Evolutionary conservation across 2,113 vertebrate species (phyloP), one percentile per base, ranked within the genome.

Genomic region (Thamnophis sirtalis): DNA sequence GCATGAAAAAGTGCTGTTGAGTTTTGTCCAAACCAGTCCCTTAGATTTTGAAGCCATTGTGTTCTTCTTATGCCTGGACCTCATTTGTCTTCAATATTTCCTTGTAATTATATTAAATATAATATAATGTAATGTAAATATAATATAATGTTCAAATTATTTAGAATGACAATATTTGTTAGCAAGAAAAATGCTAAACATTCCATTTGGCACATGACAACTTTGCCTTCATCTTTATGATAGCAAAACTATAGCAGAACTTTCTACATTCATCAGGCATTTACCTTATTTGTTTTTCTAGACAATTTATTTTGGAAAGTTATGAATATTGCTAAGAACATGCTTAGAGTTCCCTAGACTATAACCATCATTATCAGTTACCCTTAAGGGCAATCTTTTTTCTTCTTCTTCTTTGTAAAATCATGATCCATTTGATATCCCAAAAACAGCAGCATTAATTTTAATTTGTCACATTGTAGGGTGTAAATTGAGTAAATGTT

Each of bases 401-500:
- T 97, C 97, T 96, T 97, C 90, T 96, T 97, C 90, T 48, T 53
- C 84, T 60, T 49, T 95, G 96, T 96, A 96, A 96, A 97, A 96
- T 95, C 96, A 96, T 97, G 97, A 98, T 95, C 97, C 97, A 96
- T 97, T 97, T 96, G 95, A 96, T 97, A 97, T 95, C 95, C 97
- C 96, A 95, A 98, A 97, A 97, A 97, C 95, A 97, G 97, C 94
- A 94, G 92, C 97, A 98, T 98, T 97, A 96, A 98, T 98, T 97
- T 96, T 98, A 97, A 98, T 98, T 98, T 98, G 97, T 97, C 97
- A 97, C 95, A 95, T 96, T 97, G 97, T 93, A 96, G 96, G 94
- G 95, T 96, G 95, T 97, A 98, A 98, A 98, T 97, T 97, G 97
- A 97, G 96, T 97, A 97, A 97, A 97, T 96, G 96, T 97, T 98